Percentiles rank a stretch among this genome's conserved stretches.
Evolutionary conservation across 2,888 invertebrate genomes (phyloP).

Genomic region (Agriopis aurantiaria): DNA sequence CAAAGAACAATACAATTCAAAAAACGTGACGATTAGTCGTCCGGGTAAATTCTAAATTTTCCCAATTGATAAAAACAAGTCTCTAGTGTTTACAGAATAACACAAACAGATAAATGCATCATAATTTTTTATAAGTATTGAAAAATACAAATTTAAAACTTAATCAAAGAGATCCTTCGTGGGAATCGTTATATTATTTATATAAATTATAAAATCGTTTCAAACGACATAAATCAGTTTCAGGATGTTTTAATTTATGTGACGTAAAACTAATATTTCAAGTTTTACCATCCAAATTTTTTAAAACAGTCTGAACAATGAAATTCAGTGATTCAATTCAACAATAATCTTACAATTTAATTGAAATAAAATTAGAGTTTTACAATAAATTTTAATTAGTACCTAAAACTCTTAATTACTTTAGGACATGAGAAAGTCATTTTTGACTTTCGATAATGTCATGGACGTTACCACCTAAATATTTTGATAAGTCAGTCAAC

Average conservation of each 20-base stretch:
- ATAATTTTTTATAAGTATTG: slow-evolving; percentile 15
- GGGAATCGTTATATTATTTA: slow-evolving; percentile 58
- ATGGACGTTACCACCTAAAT: slow-evolving; percentile 70
- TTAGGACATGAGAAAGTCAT: slow-evolving; percentile 61
- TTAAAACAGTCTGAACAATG: slow-evolving; percentile 17
- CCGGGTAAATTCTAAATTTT: slow-evolving; percentile 69
- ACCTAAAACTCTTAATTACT: slow-evolving; percentile 50
- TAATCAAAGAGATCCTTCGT: slow-evolving; percentile 70
- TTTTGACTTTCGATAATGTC: slow-evolving; percentile 56
- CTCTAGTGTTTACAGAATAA: slow-evolving; percentile 40
- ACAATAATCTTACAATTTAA: slow-evolving; percentile 42
- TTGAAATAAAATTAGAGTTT: slow-evolving; percentile 38
- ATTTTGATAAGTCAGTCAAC: slow-evolving; percentile 76
- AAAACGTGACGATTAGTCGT: slow-evolving; percentile 42
- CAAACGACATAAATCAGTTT: slow-evolving; percentile 39
- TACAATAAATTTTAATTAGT: slow-evolving; percentile 37
- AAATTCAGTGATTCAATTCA: slow-evolving; percentile 24
- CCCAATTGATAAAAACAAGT: slow-evolving; percentile 51
- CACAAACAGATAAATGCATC: slow-evolving; percentile 18
- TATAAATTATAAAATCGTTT: slow-evolving; percentile 52
- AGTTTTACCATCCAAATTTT: slow-evolving; percentile 12
- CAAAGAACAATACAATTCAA: slow-evolving; percentile 33
- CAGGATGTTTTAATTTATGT: slow-evolving; percentile 16
- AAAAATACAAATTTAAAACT: slow-evolving; percentile 59
- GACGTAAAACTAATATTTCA: background rate